A percentile compares a stretch with the other conserved stretches of the same genome.
Evolutionary conservation across 2,888 invertebrate genomes (phyloP).

Genomic region (Laspeyria flexula): DNA sequence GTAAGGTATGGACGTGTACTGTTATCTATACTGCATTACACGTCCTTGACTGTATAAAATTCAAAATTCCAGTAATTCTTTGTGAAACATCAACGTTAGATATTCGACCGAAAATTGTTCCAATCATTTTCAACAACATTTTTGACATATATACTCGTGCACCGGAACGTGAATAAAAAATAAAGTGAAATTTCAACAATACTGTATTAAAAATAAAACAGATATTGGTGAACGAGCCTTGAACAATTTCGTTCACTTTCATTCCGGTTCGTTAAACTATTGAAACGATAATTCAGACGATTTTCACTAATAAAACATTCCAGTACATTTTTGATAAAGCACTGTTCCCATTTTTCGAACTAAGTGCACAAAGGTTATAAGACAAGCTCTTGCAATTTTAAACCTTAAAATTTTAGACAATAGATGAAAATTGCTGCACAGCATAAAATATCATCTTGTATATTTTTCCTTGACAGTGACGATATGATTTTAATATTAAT

Average conservation of each 20-base stretch:
- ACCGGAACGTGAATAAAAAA: slow-evolving; percentile 11
- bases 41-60: too few relatives aligned
- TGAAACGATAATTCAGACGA: slow-evolving; percentile 23
- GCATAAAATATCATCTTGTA: too few relatives aligned
- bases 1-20: too few relatives aligned
- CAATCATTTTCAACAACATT: slow-evolving; percentile 18
- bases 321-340: slow-evolving; percentile 15
- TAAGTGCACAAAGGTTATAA: too few relatives aligned
- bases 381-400: too few relatives aligned
- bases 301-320: slow-evolving; percentile 24
- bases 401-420: too few relatives aligned
- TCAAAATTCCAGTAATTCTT: background rate
- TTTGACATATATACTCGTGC: slow-evolving; percentile 7
- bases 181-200: slow-evolving; percentile 13
- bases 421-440: too few relatives aligned
- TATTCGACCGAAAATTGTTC: slow-evolving; percentile 8
- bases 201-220: slow-evolving; percentile 20
- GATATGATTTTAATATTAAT: too few relatives aligned
- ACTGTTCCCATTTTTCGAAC: background rate
- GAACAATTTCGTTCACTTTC: slow-evolving; percentile 23
- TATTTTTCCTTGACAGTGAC: too few relatives aligned
- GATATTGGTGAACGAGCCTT: slow-evolving; percentile 18
- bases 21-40: too few relatives aligned
- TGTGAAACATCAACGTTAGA: background rate
- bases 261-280: slow-evolving; percentile 31